Conservation (phyloP, 2,113 vertebrate genomes). For the Platichthys flesus region DNA sequence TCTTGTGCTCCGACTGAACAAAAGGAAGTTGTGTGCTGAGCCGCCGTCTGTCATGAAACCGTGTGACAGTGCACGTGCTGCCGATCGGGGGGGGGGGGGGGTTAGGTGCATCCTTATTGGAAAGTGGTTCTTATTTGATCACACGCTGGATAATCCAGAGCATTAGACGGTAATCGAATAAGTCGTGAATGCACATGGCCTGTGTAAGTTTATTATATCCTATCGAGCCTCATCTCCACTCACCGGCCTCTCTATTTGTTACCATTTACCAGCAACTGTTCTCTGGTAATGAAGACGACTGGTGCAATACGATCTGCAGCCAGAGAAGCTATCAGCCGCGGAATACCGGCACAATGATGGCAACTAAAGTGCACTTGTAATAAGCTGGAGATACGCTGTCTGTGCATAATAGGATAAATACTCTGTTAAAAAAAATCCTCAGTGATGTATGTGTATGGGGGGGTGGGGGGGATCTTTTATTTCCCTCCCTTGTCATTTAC, state of each 20-base stretch:
- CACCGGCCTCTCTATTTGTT: slow-evolving; percentile 58
- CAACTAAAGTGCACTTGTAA: slow-evolving; percentile 38
- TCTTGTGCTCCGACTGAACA: slow-evolving; percentile 1
- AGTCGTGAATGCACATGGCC: slow-evolving; percentile 37
- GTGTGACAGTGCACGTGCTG: slow-evolving; percentile 14
- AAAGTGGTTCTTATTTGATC: slow-evolving; percentile 58
- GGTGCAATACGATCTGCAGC: slow-evolving; percentile 53
- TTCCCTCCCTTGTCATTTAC: neutral
- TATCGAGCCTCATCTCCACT: slow-evolving; percentile 60
- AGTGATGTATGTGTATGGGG: neutral
- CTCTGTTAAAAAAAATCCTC: slow-evolving; percentile 8
- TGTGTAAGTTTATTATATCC: slow-evolving; percentile 64
- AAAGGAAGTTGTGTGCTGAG: neutral
- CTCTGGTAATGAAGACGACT: slow-evolving; percentile 70
- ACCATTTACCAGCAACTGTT: slow-evolving; percentile 68
- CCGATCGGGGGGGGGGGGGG: neutral
- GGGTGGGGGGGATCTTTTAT: neutral
- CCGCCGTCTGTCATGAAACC: neutral
- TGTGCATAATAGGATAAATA: slow-evolving; percentile 19
- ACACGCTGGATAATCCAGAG: slow-evolving; percentile 40
- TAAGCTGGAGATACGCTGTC: slow-evolving; percentile 5
- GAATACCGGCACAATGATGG: slow-evolving; percentile 47
- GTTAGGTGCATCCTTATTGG: slow-evolving; percentile 33
- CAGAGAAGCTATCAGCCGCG: neutral
- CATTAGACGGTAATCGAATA: slow-evolving; percentile 61